phyloP scores from a whole-genome alignment of 2,797 vertebrate genomes.

The Girardinus metallicus region DNA sequence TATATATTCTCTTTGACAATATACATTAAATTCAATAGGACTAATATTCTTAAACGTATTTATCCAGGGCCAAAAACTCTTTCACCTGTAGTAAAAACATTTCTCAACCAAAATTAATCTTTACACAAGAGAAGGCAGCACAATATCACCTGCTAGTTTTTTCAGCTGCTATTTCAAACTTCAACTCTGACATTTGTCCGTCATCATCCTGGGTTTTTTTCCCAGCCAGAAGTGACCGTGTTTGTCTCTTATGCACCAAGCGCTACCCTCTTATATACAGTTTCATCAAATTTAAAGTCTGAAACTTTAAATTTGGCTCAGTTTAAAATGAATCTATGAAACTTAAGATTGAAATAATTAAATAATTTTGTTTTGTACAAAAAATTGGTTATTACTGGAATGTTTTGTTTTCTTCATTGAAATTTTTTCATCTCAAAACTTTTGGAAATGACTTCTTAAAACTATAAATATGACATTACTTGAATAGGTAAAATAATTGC shows the following conservation, averaged over 20 bases:
- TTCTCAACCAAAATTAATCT: not conserved
- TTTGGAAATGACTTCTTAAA: not conserved
- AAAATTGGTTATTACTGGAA: not conserved
- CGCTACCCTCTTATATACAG: too few relatives aligned
- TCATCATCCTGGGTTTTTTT: not conserved
- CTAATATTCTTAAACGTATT: not conserved
- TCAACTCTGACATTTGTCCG: not conserved
- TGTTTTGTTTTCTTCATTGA: not conserved
- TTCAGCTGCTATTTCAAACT: conserved; percentile 4
- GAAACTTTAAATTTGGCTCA: not conserved
- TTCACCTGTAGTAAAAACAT: not conserved
- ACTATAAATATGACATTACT: not conserved
- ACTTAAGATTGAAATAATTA: not conserved
- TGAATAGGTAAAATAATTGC: not conserved
- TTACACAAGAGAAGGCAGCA: not conserved
- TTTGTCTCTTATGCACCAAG: not conserved
- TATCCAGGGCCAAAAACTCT: not conserved
- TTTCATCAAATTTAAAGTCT: too few relatives aligned
- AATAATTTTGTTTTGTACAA: not conserved
- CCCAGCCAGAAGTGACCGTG: not conserved
- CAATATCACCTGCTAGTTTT: not conserved
- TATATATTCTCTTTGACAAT: not conserved
- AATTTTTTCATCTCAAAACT: not conserved
- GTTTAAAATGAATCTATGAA: not conserved
- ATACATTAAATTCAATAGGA: not conserved